Conservation (phyloP, 2,113 vertebrate genomes). For the Odontophorus gujanensis region DNA sequence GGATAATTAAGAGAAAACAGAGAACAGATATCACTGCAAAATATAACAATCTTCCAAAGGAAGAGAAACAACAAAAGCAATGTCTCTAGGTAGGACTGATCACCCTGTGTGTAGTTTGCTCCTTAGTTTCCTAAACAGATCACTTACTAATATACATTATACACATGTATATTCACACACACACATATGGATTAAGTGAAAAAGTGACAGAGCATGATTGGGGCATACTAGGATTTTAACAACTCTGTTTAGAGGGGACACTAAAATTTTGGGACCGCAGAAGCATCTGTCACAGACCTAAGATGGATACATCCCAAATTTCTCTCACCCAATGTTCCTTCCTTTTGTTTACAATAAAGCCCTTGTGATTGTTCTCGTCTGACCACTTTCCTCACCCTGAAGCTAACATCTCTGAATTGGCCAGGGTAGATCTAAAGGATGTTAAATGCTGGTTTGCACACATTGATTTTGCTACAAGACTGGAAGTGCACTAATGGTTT, state of each 20-base stretch:
- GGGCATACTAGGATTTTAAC: background rate
- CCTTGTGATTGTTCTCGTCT: background rate
- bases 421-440: background rate
- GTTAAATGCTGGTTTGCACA: background rate
- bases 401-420: background rate
- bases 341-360: background rate
- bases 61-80: background rate
- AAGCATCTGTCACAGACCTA: background rate
- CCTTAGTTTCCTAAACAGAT: background rate
- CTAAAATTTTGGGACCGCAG: background rate
- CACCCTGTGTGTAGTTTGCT: background rate
- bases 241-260: background rate
- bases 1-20: constrained; percentile 51
- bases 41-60: background rate
- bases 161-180: background rate
- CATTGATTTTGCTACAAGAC: background rate
- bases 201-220: background rate
- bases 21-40: constrained; percentile 18
- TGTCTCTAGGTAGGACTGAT: background rate
- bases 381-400: background rate
- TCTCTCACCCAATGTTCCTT: background rate
- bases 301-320: background rate
- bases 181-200: background rate
- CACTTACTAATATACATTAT: background rate
- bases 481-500: background rate